These are phyloP conservation scores for Lepilemur septentrionalis DNA, from an alignment of 2,797 vertebrate genomes.

Conservation along the genomic window DNA sequence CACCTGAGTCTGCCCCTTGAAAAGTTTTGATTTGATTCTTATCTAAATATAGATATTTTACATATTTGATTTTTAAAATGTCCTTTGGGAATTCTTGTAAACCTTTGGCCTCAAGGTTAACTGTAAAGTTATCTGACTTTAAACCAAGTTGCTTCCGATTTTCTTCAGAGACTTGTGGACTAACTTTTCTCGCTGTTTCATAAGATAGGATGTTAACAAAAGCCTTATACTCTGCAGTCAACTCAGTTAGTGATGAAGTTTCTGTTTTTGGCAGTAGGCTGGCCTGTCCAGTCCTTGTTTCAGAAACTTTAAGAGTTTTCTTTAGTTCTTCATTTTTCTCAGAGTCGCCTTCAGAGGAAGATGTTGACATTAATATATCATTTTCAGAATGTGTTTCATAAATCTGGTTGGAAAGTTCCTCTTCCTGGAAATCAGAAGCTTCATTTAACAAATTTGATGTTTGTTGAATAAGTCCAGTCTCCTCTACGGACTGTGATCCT, in stretches of 20 bases:
- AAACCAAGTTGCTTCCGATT: neutral
- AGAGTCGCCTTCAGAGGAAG: neutral
- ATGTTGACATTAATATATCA: neutral
- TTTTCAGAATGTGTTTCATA: neutral
- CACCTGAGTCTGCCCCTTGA: slow-evolving; percentile 48
- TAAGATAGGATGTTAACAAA: neutral
- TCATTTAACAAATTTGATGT: neutral
- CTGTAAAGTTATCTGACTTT: slow-evolving; percentile 6
- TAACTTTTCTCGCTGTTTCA: neutral
- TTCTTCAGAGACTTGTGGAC: neutral
- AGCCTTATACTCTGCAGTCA: neutral
- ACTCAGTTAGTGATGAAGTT: neutral
- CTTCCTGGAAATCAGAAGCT: neutral
- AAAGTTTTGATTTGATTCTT: slow-evolving; percentile 79
- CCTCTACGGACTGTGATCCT: neutral
- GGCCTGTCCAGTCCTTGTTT: neutral
- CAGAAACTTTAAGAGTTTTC: neutral
- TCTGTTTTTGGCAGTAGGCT: neutral
- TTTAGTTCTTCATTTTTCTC: slow-evolving; percentile 37
- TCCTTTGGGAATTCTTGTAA: slow-evolving; percentile 74
- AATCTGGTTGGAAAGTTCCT: neutral
- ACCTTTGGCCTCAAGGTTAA: slow-evolving; percentile 72
- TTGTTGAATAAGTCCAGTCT: slow-evolving; percentile 13
- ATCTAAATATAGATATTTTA: slow-evolving; percentile 79
- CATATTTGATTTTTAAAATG: slow-evolving; percentile 64